Evolutionary conservation across 1,140 invertebrate genomes (phyloP).

Genomic region (Lordiphosa collinella): DNA sequence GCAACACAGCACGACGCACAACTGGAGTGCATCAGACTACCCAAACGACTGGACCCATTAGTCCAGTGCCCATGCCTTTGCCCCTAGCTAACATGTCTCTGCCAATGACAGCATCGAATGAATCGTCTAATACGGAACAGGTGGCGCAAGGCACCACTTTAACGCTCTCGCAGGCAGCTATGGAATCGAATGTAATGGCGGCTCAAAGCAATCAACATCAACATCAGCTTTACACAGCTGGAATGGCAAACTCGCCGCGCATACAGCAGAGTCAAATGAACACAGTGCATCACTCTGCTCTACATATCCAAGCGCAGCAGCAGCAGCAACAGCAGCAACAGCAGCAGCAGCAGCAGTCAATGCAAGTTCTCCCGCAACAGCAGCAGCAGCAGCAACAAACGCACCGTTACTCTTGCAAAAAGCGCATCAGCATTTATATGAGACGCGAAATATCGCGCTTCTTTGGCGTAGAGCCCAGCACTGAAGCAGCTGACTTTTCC

Average conservation of each 20-base stretch:
- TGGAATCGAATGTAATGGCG: constrained; percentile 22
- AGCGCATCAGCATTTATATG: constrained; percentile 82
- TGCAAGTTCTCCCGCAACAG: constrained; percentile 43
- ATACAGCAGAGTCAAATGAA: constrained; percentile 30
- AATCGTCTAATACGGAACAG: constrained; percentile 14
- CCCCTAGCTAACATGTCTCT: constrained; percentile 27
- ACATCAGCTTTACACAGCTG: constrained; percentile 26
- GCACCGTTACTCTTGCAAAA: constrained; percentile 67
- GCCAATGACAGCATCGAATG: constrained; percentile 6
- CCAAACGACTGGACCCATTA: constrained; percentile 78
- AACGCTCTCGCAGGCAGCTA: constrained; percentile 3
- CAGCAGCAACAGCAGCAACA: constrained; percentile 26
- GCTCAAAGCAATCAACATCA: constrained; percentile 17
- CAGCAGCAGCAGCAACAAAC: constrained; percentile 37
- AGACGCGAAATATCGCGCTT: constrained; percentile 85
- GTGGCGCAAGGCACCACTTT: too few species aligned
- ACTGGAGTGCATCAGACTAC: constrained; percentile 79
- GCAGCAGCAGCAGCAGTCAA: constrained; percentile 20
- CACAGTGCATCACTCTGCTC: constrained; percentile 1
- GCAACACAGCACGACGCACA: constrained; percentile 71
- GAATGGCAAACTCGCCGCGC: constrained; percentile 21
- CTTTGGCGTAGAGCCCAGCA: constrained; percentile 86
- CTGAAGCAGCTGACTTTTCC: constrained; percentile 83
- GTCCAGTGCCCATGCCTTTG: constrained; percentile 66
- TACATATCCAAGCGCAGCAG: constrained; percentile 21